Evolutionary conservation across 1,140 invertebrate genomes (phyloP), one percentile per base, ranked within the genome.

Genomic region (Phymastichus coffea): DNA sequence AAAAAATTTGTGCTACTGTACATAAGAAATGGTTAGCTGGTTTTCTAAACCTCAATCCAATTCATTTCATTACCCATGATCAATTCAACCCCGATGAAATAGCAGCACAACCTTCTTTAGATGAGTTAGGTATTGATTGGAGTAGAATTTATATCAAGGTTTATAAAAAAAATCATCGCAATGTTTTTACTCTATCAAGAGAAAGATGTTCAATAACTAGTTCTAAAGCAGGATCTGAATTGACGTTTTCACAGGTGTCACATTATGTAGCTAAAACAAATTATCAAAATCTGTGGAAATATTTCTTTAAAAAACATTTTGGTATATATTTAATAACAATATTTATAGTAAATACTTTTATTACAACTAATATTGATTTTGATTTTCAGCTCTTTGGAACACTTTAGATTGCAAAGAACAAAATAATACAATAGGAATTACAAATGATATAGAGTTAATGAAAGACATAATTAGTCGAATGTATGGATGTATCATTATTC

Each of bases 281-380:
- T 80, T 89, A 90, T 69, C 85, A 87, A 69, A 91, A 90, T 76
- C 78, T 92, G 51, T 93, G 91, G 91, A 91, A 92, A 73, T 86
- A 91, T 67, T 85, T 88, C 6, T 91, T 88, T 68, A 91, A 90
- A 69, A 91, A 89, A 80, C 90, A 90, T 78, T 84, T 80, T 58
- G 80, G 84, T 79, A 81, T 79, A 69, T 81, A 70, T 65, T 77
- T 76, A 44, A 22, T 44, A 57, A 53, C 9, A 49, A 57, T n/a
- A n/a, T n/a, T n/a, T n/a, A n/a, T n/a, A n/a, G n/a, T n/a, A n/a
- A n/a, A n/a, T n/a, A n/a, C n/a, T 40, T 40, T 61, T 15, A 41
- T 25, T 10, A 23, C n/a, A 10, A 2, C 7, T 37, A 46, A 37
- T 43, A 49, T 43, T 20, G 48, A 20, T 37, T 47, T 35, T 51